Base-by-base conservation (phyloP, 2,888 invertebrate genomes). In the Protonemura montana region DNA sequence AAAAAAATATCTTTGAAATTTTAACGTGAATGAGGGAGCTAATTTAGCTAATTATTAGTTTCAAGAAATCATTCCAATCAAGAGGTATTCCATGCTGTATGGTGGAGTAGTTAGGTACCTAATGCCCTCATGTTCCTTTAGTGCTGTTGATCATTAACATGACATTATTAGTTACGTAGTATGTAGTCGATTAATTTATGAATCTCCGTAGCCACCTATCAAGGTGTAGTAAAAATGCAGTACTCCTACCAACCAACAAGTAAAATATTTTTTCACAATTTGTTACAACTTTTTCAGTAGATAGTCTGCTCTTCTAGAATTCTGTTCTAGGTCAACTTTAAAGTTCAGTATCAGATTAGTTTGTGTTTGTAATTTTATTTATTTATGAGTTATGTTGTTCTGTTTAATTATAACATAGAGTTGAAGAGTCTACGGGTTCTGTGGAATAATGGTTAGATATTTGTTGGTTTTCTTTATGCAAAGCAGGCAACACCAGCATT, bases 391-490 rank as follows among this genome's bases (percentile, higher is more conserved):
- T 5, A 42, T 77, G 76, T 41, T 87, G 76, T 85, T 41, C 78
- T 87, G 76, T 85, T 87, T 78, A 76, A 81, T 21, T 59, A 59
- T 59, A 59, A 59, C 35, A 35, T 59, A 59, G 26, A 85, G 27
- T 85, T 77, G 29, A 27, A 35, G 81, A 86, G 29, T 77, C 85
- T 87, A 87, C 85, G 87, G 87, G 87, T 87, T 87, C 26, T 85
- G 85, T 85, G 80, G 81, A 82, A 86, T 35, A 26, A 28, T 78
- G 27, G 78, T 10, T 78, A 59, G 59, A 21, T 59, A 21, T 59
- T 59, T 10, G 59, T 16, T 59, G 59, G 59, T 21, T 16, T 21
- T 16, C 10, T 59, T 21, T 59, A 21, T 13, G 13, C 35, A 10
- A 35, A 35, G 5, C 35, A 35, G 35, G 10, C 1, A 59, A 59